phyloP scores from a whole-genome alignment of 2,888 invertebrate species.

The Nasonovia ribisnigri region DNA sequence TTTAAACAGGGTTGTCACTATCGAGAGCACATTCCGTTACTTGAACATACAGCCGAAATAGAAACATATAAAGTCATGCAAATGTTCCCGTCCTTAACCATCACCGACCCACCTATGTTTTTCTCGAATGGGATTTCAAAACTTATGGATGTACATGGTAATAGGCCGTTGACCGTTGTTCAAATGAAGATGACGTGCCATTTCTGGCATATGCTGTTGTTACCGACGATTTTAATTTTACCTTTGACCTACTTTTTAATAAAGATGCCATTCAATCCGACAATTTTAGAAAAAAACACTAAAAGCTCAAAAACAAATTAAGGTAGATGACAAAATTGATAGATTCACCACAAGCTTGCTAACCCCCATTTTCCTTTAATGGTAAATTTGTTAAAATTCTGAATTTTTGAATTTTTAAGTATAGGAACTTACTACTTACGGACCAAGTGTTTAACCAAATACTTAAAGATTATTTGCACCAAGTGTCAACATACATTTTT shows the following conservation, averaged over 20 bases:
- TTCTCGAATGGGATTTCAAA: slow-evolving; percentile 41
- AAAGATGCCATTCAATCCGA: background rate
- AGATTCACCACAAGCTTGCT: background rate
- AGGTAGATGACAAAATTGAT: background rate
- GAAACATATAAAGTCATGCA: slow-evolving; percentile 49
- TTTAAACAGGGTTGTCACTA: slow-evolving; percentile 60
- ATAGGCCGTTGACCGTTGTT: background rate
- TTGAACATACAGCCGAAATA: slow-evolving; percentile 43
- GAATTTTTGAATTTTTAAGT: background rate
- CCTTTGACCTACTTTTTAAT: background rate
- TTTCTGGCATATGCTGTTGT: background rate
- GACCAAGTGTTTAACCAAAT: too few relatives aligned
- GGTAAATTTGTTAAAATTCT: background rate
- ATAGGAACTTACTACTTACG: background rate
- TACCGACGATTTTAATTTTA: background rate
- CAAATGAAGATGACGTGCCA: background rate
- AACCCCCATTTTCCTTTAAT: background rate
- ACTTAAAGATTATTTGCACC: too few relatives aligned
- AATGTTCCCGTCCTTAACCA: slow-evolving; percentile 50
- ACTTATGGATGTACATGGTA: slow-evolving; percentile 4
- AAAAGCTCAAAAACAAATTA: background rate
- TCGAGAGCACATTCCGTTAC: slow-evolving; percentile 57
- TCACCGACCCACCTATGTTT: slow-evolving; percentile 46
- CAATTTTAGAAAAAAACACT: background rate
- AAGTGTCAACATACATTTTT: too few relatives aligned